Evolutionary conservation across 1,140 invertebrate genomes (phyloP).

Genomic region (Brachionus koreanus): DNA sequence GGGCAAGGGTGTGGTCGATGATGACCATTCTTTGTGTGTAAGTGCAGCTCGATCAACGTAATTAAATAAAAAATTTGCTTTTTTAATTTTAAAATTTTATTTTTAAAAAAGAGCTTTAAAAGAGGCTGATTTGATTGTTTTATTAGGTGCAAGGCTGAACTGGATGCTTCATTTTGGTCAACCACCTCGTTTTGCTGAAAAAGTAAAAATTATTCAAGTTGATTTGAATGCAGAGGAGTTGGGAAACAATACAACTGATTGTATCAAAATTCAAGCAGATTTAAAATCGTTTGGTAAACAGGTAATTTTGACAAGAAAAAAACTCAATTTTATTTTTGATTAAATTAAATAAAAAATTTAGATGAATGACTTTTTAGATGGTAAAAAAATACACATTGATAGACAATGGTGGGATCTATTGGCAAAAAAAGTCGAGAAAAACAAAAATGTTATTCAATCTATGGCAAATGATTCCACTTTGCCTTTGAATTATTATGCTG

Average conservation of each 20-base stretch:
- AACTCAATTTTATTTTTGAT: conserved; percentile 51
- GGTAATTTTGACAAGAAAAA: conserved; percentile 56
- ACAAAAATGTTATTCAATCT: conserved; percentile 60
- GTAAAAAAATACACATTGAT: neutral
- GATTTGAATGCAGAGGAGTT: conserved; percentile 85
- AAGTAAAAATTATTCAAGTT: conserved; percentile 87
- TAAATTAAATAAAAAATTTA: neutral
- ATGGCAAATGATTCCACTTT: conserved; percentile 66
- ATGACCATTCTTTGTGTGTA: conserved; percentile 72
- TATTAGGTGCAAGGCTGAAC: conserved; percentile 85
- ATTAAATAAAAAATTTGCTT: neutral
- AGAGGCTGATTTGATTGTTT: conserved; percentile 78
- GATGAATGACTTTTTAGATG: neutral
- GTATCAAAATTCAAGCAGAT: conserved; percentile 74
- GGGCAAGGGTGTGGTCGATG: conserved; percentile 88
- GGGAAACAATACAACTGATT: conserved; percentile 75
- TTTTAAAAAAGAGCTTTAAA: conserved; percentile 66
- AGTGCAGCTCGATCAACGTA: conserved; percentile 73
- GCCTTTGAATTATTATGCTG: conserved; percentile 88
- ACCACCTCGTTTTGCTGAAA: conserved; percentile 72
- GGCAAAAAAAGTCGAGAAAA: conserved; percentile 62
- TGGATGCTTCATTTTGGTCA: conserved; percentile 96
- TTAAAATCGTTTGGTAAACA: conserved; percentile 68
- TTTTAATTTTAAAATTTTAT: neutral
- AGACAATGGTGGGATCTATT: conserved; percentile 65